A percentile compares a stretch with the other conserved stretches of the same genome.
These are phyloP conservation scores for Meteorus sp. DNA, from an alignment of 1,140 invertebrate genomes.

Conservation along the genomic window DNA sequence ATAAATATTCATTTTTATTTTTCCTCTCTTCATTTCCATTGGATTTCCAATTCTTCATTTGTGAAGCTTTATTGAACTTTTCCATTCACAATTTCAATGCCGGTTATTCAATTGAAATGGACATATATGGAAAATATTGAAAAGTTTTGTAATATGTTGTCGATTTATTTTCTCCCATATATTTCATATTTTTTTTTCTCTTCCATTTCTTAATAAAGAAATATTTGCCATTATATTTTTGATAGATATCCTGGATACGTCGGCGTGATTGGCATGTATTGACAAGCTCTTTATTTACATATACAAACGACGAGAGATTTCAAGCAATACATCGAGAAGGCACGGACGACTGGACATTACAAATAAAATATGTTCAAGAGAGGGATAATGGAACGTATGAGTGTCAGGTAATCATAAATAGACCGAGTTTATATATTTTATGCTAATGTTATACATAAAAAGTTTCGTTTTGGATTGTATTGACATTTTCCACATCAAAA, in stretches of 20 bases:
- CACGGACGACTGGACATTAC: conserved; percentile 85
- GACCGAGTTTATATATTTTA: background rate
- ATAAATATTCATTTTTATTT: background rate
- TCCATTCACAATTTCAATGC: too few species aligned
- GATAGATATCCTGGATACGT: conserved; percentile 87
- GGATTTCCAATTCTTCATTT: too few species aligned
- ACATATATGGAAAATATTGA: too few species aligned
- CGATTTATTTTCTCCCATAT: background rate
- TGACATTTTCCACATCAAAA: too few species aligned
- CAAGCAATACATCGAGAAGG: conserved; percentile 74
- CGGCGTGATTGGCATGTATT: conserved; percentile 89
- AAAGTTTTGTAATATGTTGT: too few species aligned
- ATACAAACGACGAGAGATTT: conserved; percentile 90
- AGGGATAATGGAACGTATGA: conserved; percentile 93
- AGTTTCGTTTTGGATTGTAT: too few species aligned
- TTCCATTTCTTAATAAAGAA: too few species aligned
- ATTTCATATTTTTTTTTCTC: background rate
- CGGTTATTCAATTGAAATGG: too few species aligned
- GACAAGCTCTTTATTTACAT: conserved; percentile 85
- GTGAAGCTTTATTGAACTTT: too few species aligned
- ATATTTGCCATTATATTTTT: too few species aligned
- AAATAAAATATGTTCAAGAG: conserved; percentile 91
- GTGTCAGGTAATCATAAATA: conserved; percentile 79
- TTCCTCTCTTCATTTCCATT: background rate
- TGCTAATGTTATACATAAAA: too few species aligned